Percentiles rank a stretch among this genome's conserved stretches.
Conservation (phyloP, 2,888 invertebrate genomes). For the Griposia aprilina region DNA sequence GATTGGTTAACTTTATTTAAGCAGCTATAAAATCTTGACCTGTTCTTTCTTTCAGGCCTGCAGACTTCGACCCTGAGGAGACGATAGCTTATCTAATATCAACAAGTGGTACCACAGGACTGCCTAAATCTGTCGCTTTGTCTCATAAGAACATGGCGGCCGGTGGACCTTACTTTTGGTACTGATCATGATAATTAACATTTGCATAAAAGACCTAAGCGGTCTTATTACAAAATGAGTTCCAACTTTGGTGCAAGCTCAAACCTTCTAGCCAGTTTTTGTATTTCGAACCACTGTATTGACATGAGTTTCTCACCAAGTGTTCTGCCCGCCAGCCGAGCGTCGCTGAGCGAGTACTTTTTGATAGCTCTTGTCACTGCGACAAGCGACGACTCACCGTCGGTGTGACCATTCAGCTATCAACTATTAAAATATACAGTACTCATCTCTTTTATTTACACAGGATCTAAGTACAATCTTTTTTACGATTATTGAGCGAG, state of each 20-base stretch:
- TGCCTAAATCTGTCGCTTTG: conserved; percentile 71
- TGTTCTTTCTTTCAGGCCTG: conserved; percentile 64
- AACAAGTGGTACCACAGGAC: conserved; percentile 77
- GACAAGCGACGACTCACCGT: too few relatives aligned
- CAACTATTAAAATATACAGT: too few relatives aligned
- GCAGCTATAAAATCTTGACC: not conserved
- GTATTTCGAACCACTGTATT: too few relatives aligned
- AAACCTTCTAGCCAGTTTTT: not conserved
- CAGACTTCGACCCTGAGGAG: conserved; percentile 72
- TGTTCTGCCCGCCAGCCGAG: not conserved
- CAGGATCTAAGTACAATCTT: too few relatives aligned
- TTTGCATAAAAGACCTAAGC: not conserved
- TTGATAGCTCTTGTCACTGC: too few relatives aligned
- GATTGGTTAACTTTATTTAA: not conserved
- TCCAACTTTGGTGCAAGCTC: not conserved
- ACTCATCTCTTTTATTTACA: too few relatives aligned
- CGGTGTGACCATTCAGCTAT: too few relatives aligned
- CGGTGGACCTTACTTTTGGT: conserved; percentile 59
- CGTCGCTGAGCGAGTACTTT: too few relatives aligned
- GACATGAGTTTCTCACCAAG: not conserved
- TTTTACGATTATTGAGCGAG: too few relatives aligned
- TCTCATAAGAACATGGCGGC: conserved; percentile 69
- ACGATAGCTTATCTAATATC: conserved; percentile 67
- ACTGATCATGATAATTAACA: not conserved
- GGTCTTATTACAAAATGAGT: not conserved